Base-by-base conservation (phyloP, 2,797 vertebrate species). In the Pipistrellus kuhlii region DNA sequence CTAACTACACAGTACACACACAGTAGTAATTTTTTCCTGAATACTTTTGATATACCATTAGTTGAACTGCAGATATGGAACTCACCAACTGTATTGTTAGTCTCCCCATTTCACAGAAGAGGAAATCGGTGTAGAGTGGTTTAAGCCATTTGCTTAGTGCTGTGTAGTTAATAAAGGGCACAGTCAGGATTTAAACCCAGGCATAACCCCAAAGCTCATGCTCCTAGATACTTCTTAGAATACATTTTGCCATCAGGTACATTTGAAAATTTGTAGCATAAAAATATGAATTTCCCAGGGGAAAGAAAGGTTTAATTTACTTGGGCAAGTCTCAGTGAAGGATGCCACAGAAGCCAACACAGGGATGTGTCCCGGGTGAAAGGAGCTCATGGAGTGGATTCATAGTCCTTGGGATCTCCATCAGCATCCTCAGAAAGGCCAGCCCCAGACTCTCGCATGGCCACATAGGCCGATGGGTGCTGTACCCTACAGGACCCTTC, bases 221-320 rank as follows among this genome's bases (percentile, higher is more conserved):
- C 51, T 69, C 18, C 68, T 66, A 75, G 44, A 81, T 12, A 17
- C 3, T 55, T 66, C 71, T 32, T 18, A 46, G 17, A 51, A 73
- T 35, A 53, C 9, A 64, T 35, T 68, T 25, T 72, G 14, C 20
- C 46, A 81, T 71, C 23, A 55, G 9, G 78, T 75, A 90, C 38
- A 75, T 62, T 44, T 73, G 25, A 18, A 57, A 77, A 77, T 18
- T 23, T 38, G 5, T 46, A 25, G 64, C 55, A 48, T 62, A 69
- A 92, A 91, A 78, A n/a, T 32, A 32, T 3, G 15, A 80, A 35
- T 57, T 95, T 97, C 66, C 25, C 25, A 96, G 66, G 14, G 44
- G 95, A 96, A 77, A 69, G n/a, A 0, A 73, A 90, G 8, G 48
- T 95, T 92, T 93, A 68, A 69, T 93, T 96, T 77, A 18, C 0